Evolutionary conservation across 1,140 invertebrate genomes (phyloP).

Genomic region (Ladona fulva): DNA sequence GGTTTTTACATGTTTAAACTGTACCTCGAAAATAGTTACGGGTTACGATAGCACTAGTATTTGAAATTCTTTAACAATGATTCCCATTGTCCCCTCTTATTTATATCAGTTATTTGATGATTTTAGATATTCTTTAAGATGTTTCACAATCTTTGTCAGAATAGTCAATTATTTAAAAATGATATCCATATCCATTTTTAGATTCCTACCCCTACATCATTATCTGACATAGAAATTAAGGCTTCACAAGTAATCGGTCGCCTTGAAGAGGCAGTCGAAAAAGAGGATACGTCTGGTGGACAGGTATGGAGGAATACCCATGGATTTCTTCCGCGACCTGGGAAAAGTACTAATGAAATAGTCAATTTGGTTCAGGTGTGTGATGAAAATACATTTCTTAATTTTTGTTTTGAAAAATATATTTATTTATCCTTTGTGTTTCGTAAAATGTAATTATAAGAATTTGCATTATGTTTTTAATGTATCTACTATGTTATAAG

Average conservation of each 20-base stretch:
- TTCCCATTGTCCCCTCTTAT: too few relatives aligned
- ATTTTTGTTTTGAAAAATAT: constrained; percentile 9
- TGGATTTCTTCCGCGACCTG: constrained; percentile 34
- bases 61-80: too few relatives aligned
- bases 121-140: too few relatives aligned
- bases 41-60: too few relatives aligned
- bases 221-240: constrained; percentile 52
- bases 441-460: too few relatives aligned
- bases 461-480: too few relatives aligned
- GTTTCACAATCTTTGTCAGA: too few relatives aligned
- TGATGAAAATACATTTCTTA: constrained; percentile 11
- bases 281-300: constrained; percentile 39
- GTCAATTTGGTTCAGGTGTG: constrained; percentile 38
- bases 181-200: background rate
- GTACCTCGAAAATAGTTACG: too few relatives aligned
- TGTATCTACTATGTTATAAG: too few relatives aligned
- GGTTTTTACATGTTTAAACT: too few relatives aligned
- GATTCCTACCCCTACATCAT: constrained; percentile 14
- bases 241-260: constrained; percentile 54
- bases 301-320: constrained; percentile 37
- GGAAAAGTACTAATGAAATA: constrained; percentile 35
- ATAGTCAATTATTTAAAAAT: too few relatives aligned
- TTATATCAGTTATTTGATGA: too few relatives aligned
- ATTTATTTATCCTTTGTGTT: background rate
- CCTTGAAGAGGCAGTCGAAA: constrained; percentile 50